These are phyloP conservation scores for Oncorhynchus kisutch DNA, from an alignment of 2,113 vertebrate genomes.

Conservation along the genomic window DNA sequence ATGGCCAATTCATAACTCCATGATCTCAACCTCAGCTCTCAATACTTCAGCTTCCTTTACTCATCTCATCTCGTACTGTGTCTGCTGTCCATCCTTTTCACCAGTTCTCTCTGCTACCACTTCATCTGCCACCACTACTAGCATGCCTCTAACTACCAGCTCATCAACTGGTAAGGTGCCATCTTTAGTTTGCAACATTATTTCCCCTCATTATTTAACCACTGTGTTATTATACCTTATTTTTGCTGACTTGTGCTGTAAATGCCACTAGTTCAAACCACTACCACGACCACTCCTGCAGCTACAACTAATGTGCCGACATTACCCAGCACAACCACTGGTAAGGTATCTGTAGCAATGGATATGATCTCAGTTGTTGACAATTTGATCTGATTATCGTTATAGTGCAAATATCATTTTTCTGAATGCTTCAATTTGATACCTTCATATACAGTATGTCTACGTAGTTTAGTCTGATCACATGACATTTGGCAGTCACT, in stretches of 20 bases:
- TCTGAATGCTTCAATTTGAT: neutral
- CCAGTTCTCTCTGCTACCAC: constrained; percentile 54
- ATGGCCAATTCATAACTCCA: no score
- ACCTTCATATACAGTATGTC: neutral
- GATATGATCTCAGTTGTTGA: neutral
- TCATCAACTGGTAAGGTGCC: constrained; percentile 52
- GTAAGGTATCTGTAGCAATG: constrained; percentile 33
- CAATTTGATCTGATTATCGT: neutral
- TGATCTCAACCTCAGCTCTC: no score
- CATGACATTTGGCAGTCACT: no score
- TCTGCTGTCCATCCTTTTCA: constrained; percentile 38
- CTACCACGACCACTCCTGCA: constrained; percentile 18
- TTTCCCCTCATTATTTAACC: neutral
- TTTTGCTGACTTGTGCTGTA: constrained; percentile 32
- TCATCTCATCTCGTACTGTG: neutral
- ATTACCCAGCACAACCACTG: constrained; percentile 27
- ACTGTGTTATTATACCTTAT: neutral
- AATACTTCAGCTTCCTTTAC: neutral
- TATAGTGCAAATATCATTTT: neutral
- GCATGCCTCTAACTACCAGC: constrained; percentile 56
- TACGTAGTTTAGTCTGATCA: neutral
- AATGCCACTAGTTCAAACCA: constrained; percentile 32
- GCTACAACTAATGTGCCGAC: constrained; percentile 37
- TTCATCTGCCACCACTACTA: constrained; percentile 43
- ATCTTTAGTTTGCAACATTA: neutral